A percentile compares a stretch with the other conserved stretches of the same genome.
phyloP scores from a whole-genome alignment of 2,113 vertebrate species.

The Pogona vitticeps region DNA sequence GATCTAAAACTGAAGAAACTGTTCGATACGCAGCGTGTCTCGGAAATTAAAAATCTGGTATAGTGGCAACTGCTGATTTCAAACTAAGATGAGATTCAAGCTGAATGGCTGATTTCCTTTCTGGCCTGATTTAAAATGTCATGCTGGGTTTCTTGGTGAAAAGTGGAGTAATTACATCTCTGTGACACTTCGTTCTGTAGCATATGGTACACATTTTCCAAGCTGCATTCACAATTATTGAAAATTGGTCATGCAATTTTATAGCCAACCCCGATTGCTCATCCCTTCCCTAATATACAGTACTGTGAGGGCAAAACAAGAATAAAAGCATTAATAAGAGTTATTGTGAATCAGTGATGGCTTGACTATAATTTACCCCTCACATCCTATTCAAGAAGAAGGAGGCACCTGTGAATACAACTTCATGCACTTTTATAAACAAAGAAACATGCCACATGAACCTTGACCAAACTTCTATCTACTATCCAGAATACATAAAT shows the following conservation, averaged over 20 bases:
- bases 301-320: not conserved
- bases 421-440: too few species aligned
- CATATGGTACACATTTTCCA: not conserved
- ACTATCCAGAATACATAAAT: too few species aligned
- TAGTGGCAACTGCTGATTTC: not conserved
- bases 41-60: slow-evolving; percentile 1
- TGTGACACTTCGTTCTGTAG: not conserved
- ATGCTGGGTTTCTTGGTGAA: not conserved
- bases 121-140: not conserved
- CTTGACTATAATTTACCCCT: not conserved
- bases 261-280: not conserved
- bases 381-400: not conserved
- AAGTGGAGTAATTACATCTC: not conserved
- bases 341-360: not conserved
- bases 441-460: not conserved
- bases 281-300: not conserved
- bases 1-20: not conserved
- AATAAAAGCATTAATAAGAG: not conserved
- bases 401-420: not conserved
- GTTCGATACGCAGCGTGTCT: not conserved
- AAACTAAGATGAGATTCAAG: not conserved
- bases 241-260: not conserved
- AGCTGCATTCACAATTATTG: not conserved
- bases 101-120: not conserved
- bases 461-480: too few species aligned